Evolutionary conservation across 2,888 invertebrate species (phyloP), one percentile per base, ranked within the genome.

Genomic region (Bimastos eiseni): DNA sequence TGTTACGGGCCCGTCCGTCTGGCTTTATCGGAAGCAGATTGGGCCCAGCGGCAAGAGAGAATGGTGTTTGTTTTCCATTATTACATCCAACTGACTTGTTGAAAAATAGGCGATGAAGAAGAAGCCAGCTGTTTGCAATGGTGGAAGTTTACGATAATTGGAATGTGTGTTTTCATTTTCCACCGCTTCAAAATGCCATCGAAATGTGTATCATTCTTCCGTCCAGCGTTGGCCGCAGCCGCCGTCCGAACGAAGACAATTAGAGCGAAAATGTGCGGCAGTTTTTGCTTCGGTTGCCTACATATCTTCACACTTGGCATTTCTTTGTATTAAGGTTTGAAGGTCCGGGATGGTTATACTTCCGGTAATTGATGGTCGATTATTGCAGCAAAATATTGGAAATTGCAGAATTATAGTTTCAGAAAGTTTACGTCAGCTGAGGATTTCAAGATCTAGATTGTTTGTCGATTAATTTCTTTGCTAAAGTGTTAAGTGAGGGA

Each of bases 11-110:
- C 8, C 70, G 70, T 30, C 70, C 17, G 70, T 30, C 70, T n/a
- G 70, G 30, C 70, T n/a, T 70, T 70, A 70, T 70, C 70, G 8
- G 70, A 70, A 70, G 70, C 70, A 70, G 70, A 70, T 70, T 70
- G 70, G 70, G 70, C 70, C 70, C 70, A 70, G 70, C 70, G 70
- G 70, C 70, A 70, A 70, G 70, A 70, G 70, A 70, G 70, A 70
- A 70, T 70, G 70, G 36, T 86, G 86, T 86, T 86, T 86, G 86
- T 86, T 86, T 86, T 86, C 86, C 37, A 86, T 86, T 86, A 86
- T 86, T 86, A 37, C 86, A 37, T 33, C 86, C 86, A 86, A 86
- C 86, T 34, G 86, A 86, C 36, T 86, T 86, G 86, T 86, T 86
- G 86, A 86, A 37, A 37, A 86, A 37, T 21, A 34, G 86, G 19